Evolutionary conservation across 2,113 vertebrate species (phyloP).

Genomic region (Vulpes vulpes): DNA sequence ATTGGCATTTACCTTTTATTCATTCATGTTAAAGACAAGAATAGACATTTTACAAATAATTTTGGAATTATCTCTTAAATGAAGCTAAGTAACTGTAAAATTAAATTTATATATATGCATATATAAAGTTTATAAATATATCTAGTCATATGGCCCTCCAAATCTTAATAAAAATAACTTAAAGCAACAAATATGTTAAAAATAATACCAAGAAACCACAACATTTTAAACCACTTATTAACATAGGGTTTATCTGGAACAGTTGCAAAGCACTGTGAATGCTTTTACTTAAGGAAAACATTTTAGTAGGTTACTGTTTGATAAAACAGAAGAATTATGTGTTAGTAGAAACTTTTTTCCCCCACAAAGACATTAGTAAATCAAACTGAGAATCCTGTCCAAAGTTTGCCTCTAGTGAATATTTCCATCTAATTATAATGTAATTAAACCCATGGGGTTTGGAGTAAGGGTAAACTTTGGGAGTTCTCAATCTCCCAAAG

Average conservation of each 20-base stretch:
- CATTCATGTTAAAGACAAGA: background rate
- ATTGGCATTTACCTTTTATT: background rate
- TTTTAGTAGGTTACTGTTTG: background rate
- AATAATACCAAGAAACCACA: background rate
- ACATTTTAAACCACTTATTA: background rate
- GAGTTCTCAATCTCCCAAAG: background rate
- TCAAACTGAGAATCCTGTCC: background rate
- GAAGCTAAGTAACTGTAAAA: background rate
- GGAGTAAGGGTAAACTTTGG: background rate
- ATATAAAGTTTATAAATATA: background rate
- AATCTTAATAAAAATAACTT: background rate
- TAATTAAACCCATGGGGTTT: background rate
- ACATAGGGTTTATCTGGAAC: background rate
- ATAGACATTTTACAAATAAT: background rate
- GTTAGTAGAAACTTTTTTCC: background rate
- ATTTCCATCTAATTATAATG: constrained; percentile 38
- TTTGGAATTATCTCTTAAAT: too few relatives aligned
- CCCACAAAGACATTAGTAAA: constrained; percentile 21
- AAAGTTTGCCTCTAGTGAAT: constrained; percentile 31
- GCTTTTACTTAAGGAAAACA: background rate
- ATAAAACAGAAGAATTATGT: constrained; percentile 19
- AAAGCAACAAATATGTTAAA: background rate
- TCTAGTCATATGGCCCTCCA: background rate
- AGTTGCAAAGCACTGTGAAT: background rate
- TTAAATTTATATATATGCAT: background rate